Percentiles rank a stretch among this genome's conserved stretches.
Evolutionary conservation across 2,888 invertebrate genomes (phyloP).

Genomic region (Hydraecia micacea): DNA sequence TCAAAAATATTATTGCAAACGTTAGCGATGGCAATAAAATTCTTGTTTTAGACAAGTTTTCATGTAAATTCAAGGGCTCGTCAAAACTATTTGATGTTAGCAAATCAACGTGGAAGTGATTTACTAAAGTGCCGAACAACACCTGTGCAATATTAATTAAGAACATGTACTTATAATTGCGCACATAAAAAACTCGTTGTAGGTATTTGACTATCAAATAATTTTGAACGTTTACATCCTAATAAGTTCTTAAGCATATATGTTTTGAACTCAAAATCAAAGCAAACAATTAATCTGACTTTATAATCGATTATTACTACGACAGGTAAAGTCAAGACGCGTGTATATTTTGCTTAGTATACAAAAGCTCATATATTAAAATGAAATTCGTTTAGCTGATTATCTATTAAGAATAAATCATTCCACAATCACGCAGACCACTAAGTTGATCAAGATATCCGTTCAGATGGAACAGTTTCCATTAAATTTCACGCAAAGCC

Average conservation of each 20-base stretch:
- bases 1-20: constrained; percentile 26
- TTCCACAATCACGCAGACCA: constrained; percentile 75
- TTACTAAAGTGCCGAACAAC: constrained; percentile 29
- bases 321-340: neutral
- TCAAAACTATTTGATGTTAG: constrained; percentile 37
- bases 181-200: constrained; percentile 29
- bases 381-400: constrained; percentile 62
- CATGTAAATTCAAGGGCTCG: constrained; percentile 50
- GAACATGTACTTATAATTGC: constrained; percentile 36
- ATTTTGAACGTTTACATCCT: constrained; percentile 49
- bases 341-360: constrained; percentile 10
- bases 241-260: constrained; percentile 46
- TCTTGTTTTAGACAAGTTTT: constrained; percentile 19
- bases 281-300: constrained; percentile 48
- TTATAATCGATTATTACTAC: constrained; percentile 29
- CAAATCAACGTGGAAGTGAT: constrained; percentile 52
- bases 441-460: constrained; percentile 79
- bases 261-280: constrained; percentile 50
- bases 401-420: constrained; percentile 76
- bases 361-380: constrained; percentile 39
- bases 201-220: constrained; percentile 53
- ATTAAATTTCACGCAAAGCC: constrained; percentile 84
- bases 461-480: constrained; percentile 81
- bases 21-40: constrained; percentile 5
- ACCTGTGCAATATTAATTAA: constrained; percentile 60